phyloP scores from a whole-genome alignment of 2,113 vertebrate species.

The Urocynchramus pylzowi region DNA sequence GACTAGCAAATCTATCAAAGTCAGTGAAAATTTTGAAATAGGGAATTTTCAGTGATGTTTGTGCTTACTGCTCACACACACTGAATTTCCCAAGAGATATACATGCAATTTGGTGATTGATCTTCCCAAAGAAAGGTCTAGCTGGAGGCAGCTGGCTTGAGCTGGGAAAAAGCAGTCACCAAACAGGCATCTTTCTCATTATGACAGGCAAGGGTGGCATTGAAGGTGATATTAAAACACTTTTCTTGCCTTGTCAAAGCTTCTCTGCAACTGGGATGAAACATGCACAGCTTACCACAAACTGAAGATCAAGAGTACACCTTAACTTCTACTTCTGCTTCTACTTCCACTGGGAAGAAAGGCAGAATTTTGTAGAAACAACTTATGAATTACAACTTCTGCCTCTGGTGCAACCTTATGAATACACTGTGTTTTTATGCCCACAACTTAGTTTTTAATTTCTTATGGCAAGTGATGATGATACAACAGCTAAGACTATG shows the following conservation, averaged over 20 bases:
- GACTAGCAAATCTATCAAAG: not conserved
- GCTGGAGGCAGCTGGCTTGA: conserved; percentile 28
- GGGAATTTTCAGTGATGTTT: not conserved
- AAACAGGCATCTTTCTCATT: conserved; percentile 2
- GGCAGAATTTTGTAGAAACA: not conserved
- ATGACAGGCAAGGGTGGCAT: conserved; percentile 15
- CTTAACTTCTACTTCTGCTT: not conserved
- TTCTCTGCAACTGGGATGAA: not conserved
- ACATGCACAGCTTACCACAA: not conserved
- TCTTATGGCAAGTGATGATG: not conserved
- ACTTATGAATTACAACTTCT: not conserved
- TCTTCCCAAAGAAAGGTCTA: conserved; percentile 6
- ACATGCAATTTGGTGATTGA: conserved; percentile 19
- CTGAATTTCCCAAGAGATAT: conserved; percentile 5
- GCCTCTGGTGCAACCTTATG: not conserved
- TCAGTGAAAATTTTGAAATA: not conserved
- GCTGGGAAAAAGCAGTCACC: not conserved
- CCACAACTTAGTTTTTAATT: not conserved
- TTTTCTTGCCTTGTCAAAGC: conserved; percentile 10
- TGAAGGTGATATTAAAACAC: conserved; percentile 26
- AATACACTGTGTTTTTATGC: not conserved
- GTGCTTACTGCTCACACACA: not conserved
- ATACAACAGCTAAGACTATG: not conserved
- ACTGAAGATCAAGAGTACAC: not conserved
- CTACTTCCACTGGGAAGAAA: not conserved